Percentiles rank a stretch among this genome's conserved stretches.
These are phyloP conservation scores for Lepisosteus osseus DNA, from an alignment of 2,113 vertebrate species.

Conservation along the genomic window DNA sequence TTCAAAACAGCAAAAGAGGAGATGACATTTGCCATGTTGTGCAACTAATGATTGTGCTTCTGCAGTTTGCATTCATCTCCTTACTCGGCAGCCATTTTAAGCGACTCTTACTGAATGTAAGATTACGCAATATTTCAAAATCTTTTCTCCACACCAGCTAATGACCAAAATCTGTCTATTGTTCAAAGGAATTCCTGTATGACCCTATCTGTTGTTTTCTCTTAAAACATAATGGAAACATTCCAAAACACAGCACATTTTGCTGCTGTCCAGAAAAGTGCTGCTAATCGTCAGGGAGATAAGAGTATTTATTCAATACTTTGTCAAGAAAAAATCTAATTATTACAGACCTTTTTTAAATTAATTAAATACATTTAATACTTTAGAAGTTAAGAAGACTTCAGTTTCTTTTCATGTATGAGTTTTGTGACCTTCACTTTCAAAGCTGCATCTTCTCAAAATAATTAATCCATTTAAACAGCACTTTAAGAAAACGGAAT, in stretches of 20 bases:
- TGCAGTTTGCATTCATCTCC: slow-evolving; percentile 1
- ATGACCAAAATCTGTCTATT: slow-evolving; percentile 19
- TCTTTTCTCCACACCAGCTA: slow-evolving; percentile 16
- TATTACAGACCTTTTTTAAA: no score
- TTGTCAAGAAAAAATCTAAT: no score
- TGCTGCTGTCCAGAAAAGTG: neutral
- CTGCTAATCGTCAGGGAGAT: no score
- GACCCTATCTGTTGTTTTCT: slow-evolving; percentile 8
- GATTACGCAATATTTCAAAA: slow-evolving; percentile 28
- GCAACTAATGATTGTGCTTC: slow-evolving; percentile 12
- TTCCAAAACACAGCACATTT: slow-evolving; percentile 11
- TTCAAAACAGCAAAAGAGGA: slow-evolving; percentile 8
- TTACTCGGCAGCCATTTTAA: slow-evolving; percentile 6
- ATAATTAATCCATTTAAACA: no score
- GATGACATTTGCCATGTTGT: slow-evolving; percentile 4
- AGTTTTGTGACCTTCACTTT: no score
- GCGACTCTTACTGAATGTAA: slow-evolving; percentile 11
- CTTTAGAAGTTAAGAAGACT: no score
- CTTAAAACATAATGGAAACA: slow-evolving; percentile 16
- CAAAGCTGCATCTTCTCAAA: no score
- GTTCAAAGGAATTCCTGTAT: slow-evolving; percentile 7
- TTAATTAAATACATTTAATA: no score
- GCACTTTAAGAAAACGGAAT: no score
- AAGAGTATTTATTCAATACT: no score
- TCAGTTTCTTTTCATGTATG: no score